These are phyloP conservation scores for Sarcophaga subvicina DNA, from an alignment of 2,888 invertebrate genomes.

Conservation along the genomic window DNA sequence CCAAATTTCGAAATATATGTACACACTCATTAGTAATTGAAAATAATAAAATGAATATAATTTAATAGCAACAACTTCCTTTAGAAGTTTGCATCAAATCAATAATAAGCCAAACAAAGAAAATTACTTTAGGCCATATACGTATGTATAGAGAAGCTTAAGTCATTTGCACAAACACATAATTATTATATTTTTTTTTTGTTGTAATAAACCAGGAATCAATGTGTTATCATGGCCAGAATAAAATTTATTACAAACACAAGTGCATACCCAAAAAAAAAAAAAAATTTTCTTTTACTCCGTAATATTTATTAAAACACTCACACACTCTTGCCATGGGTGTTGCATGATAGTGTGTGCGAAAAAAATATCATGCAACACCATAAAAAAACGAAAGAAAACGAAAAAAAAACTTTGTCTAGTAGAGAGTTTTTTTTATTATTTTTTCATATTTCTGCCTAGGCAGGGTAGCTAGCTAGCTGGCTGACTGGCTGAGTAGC, in stretches of 20 bases:
- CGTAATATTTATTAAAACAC: slow-evolving; percentile 43
- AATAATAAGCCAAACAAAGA: slow-evolving; percentile 28
- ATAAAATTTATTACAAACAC: slow-evolving; percentile 50
- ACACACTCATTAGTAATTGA: not conserved
- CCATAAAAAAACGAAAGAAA: not conserved
- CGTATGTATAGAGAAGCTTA: slow-evolving; percentile 18
- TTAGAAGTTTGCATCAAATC: slow-evolving; percentile 36
- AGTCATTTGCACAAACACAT: slow-evolving; percentile 38
- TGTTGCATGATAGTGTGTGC: slow-evolving; percentile 41
- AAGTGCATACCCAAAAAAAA: slow-evolving; percentile 37
- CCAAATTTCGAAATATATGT: not conserved
- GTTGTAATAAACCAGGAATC: slow-evolving; percentile 3
- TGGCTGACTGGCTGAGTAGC: not conserved
- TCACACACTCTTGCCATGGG: slow-evolving; percentile 13
- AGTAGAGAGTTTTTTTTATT: slow-evolving; percentile 34
- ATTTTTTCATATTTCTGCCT: slow-evolving; percentile 2
- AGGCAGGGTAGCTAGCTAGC: not conserved
- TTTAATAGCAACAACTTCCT: slow-evolving; percentile 21
- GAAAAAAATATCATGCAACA: not conserved
- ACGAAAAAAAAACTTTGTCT: slow-evolving; percentile 52
- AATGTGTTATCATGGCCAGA: slow-evolving; percentile 42
- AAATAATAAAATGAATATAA: not conserved
- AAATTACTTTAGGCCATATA: slow-evolving; percentile 59
- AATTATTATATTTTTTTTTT: not conserved
- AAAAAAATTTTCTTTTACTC: not conserved